Evolutionary conservation across 1,140 invertebrate genomes (phyloP).

Genomic region (Rhyzopertha dominica): DNA sequence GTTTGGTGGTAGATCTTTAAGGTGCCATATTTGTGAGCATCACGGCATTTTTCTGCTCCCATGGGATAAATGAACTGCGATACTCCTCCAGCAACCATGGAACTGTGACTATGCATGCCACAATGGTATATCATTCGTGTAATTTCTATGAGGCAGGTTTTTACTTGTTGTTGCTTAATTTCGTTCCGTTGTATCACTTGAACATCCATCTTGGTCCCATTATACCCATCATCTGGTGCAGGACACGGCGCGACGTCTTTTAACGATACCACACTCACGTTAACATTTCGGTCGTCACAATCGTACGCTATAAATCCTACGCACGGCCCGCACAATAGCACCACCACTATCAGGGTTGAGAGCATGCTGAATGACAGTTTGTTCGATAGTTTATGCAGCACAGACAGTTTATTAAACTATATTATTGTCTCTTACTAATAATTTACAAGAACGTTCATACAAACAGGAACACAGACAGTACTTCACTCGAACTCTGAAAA

Average conservation of each 20-base stretch:
- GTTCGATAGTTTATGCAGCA: too few relatives aligned
- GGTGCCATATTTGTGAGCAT: conserved; percentile 8
- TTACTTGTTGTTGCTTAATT: conserved; percentile 8
- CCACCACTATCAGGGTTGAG: too few relatives aligned
- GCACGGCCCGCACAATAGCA: too few relatives aligned
- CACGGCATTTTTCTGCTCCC: conserved; percentile 3
- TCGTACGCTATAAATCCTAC: too few relatives aligned
- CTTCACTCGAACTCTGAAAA: too few relatives aligned
- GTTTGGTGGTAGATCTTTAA: conserved; percentile 8
- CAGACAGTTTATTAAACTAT: too few relatives aligned
- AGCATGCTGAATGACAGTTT: too few relatives aligned
- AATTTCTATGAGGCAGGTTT: conserved; percentile 17
- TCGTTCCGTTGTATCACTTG: conserved; percentile 1
- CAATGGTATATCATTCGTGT: conserved; percentile 15
- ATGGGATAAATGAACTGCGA: conserved; percentile 2
- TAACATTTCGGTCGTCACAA: too few relatives aligned
- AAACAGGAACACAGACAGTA: too few relatives aligned
- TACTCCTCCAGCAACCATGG: conserved; percentile 2
- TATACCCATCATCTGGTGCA: conserved; percentile 3
- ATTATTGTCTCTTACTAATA: too few relatives aligned
- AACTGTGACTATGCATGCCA: conserved; percentile 18
- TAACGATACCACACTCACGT: conserved; percentile 8
- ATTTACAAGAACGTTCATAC: too few relatives aligned
- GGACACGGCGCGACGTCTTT: conserved; percentile 6
- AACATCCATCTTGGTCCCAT: neutral